These are phyloP conservation scores for Drosophila sulfurigaster DNA, from an alignment of 1,140 invertebrate genomes.

Conservation along the genomic window DNA sequence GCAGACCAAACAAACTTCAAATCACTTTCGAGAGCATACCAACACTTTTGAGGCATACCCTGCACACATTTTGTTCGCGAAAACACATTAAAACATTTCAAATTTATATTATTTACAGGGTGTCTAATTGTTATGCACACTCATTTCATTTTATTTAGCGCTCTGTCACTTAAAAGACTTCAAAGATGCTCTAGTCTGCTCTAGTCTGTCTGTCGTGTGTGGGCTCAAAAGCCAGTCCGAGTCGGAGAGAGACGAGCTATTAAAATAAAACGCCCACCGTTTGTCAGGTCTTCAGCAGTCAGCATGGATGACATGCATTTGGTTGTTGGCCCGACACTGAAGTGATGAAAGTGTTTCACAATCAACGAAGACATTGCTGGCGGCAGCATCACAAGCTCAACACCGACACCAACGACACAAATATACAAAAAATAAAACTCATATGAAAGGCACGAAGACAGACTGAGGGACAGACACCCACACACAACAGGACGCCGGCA, in stretches of 20 bases:
- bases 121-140: not conserved
- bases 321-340: conserved; percentile 50
- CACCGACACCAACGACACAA: conserved; percentile 8
- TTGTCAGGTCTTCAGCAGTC: conserved; percentile 44
- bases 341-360: conserved; percentile 82
- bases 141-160: conserved; percentile 13
- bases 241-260: conserved; percentile 61
- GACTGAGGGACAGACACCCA: conserved; percentile 42
- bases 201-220: conserved; percentile 47
- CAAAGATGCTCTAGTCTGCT: conserved; percentile 30
- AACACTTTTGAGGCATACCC: conserved; percentile 10
- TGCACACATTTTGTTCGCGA: not conserved
- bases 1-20: conserved; percentile 24
- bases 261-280: conserved; percentile 80
- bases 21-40: conserved; percentile 36
- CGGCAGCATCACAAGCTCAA: conserved; percentile 68
- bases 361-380: conserved; percentile 68
- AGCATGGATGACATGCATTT: conserved; percentile 69
- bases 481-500: conserved; percentile 63
- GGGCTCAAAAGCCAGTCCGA: conserved; percentile 62
- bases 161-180: conserved; percentile 39
- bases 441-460: conserved; percentile 1
- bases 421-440: not conserved
- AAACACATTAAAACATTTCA: no score
- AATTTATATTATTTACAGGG: conserved; percentile 1